phyloP scores from a whole-genome alignment of 2,113 vertebrate genomes.

The Morphnarchus princeps region DNA sequence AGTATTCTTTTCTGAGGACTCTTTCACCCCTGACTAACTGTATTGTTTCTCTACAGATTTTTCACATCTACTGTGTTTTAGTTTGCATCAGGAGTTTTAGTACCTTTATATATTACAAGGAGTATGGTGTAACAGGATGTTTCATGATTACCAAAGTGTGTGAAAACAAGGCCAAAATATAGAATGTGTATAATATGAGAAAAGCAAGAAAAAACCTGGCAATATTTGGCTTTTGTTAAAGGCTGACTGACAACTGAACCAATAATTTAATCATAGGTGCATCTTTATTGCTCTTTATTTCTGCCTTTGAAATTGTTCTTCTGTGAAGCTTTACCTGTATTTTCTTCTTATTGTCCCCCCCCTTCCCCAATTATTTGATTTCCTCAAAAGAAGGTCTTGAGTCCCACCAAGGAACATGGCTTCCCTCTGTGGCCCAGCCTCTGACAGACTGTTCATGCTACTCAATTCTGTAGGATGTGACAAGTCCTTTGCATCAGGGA shows the following conservation, averaged over 20 bases:
- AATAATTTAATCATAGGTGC: background rate
- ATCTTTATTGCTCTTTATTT: background rate
- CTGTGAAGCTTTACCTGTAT: background rate
- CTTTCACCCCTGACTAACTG: background rate
- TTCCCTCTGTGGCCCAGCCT: background rate
- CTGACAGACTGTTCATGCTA: background rate
- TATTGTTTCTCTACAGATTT: background rate
- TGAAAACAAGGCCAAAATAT: background rate
- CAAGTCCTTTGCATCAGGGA: background rate
- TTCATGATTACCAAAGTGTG: background rate
- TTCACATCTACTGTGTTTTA: background rate
- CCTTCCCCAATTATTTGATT: accelerated
- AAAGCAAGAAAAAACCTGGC: background rate
- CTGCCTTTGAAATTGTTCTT: background rate
- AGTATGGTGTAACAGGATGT: background rate
- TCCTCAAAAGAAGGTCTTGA: background rate
- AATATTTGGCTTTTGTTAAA: background rate
- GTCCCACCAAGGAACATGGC: background rate
- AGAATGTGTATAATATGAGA: background rate
- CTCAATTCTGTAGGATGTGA: background rate
- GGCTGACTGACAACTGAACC: background rate
- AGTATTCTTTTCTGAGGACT: background rate
- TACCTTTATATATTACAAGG: background rate
- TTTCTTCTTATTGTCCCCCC: background rate
- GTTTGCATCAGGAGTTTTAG: background rate